Conservation (phyloP, 1,140 invertebrate species). For the Carposina sasakii region DNA sequence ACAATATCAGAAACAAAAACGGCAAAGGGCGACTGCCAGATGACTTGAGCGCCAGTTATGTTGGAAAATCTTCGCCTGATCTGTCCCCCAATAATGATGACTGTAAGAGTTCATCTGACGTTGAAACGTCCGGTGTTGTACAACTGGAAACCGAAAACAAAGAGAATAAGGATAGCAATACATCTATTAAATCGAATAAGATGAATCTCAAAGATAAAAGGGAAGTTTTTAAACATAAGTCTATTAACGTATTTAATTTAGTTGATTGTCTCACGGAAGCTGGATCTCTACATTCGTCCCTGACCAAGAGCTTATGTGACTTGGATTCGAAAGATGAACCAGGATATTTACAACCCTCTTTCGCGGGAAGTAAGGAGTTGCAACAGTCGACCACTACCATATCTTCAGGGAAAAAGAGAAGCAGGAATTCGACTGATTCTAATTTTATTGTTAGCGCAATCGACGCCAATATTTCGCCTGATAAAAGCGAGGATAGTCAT, state of each 20-base stretch:
- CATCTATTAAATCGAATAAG: slow-evolving; percentile 33
- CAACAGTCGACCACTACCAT: slow-evolving; percentile 63
- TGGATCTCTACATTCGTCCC: slow-evolving; percentile 59
- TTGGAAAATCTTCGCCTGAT: slow-evolving; percentile 49
- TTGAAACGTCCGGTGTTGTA: slow-evolving; percentile 35
- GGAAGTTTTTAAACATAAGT: slow-evolving; percentile 68
- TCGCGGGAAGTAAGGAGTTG: slow-evolving; percentile 46
- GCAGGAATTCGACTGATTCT: slow-evolving; percentile 66
- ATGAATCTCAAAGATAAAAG: slow-evolving; percentile 55
- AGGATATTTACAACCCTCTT: slow-evolving; percentile 46
- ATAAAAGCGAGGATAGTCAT: slow-evolving; percentile 61
- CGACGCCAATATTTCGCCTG: slow-evolving; percentile 52
- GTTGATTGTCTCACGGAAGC: slow-evolving; percentile 61
- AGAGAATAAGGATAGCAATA: slow-evolving; percentile 51
- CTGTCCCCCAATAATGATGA: slow-evolving; percentile 34
- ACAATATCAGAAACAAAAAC: slow-evolving; percentile 45
- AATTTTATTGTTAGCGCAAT: slow-evolving; percentile 61
- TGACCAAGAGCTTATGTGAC: slow-evolving; percentile 64
- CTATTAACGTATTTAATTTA: slow-evolving; percentile 64
- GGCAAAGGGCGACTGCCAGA: slow-evolving; percentile 37
- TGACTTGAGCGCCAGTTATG: slow-evolving; percentile 50
- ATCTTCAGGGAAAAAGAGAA: slow-evolving; percentile 65
- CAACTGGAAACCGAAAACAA: slow-evolving; percentile 46
- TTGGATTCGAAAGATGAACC: slow-evolving; percentile 57
- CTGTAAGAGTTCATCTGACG: slow-evolving; percentile 26